Base-by-base conservation (phyloP, 2,797 vertebrate species). In the Microctenopoma lineatum region DNA sequence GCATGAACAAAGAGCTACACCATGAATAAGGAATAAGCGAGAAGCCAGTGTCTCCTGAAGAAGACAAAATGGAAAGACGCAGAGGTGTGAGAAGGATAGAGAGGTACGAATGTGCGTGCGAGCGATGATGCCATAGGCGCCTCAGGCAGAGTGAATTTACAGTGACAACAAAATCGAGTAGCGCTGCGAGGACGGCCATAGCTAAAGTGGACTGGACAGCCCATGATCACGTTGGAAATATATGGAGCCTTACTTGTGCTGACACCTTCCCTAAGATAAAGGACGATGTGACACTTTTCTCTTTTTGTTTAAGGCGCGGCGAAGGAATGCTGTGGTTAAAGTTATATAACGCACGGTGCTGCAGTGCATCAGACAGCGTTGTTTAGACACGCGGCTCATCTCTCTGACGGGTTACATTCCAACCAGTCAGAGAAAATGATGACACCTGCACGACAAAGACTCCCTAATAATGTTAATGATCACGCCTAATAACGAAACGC, bases 341-440 rank as follows among this genome's bases (percentile, higher is more conserved):
- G 84, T 89, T 88, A 88, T 79, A 86, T 89, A 89, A 90, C 61
- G 12, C 38, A 55, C 81, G 75, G 55, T 88, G 85, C 79, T 90
- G 85, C 86, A 89, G 29, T 90, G 87, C 89, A 90, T 89, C 83
- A 86, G 75, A 82, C 56, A 64, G 57, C 34, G 39, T 55, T 69
- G 70, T 77, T 75, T 74, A 32, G 70, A 59, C 32, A 65, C 41
- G 12, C 54, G 48, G 38, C 5, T n/a, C 38, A 59, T 57, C 11
- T 54, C 2, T 57, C 29, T 58, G n/a, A 57, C 27, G 41, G 32
- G 58, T 61, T 54, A 39, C 12, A n/a, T 46, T 44, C 15, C 42
- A 56, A 45, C 57, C n/a, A 52, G 42, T 21, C 39, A 15, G 9
- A 58, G 2, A 25, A 15, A 39, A 54, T 38, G 11, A 29, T 54